Base-by-base conservation (phyloP, 2,797 vertebrate genomes). In the Amniataba percoides region DNA sequence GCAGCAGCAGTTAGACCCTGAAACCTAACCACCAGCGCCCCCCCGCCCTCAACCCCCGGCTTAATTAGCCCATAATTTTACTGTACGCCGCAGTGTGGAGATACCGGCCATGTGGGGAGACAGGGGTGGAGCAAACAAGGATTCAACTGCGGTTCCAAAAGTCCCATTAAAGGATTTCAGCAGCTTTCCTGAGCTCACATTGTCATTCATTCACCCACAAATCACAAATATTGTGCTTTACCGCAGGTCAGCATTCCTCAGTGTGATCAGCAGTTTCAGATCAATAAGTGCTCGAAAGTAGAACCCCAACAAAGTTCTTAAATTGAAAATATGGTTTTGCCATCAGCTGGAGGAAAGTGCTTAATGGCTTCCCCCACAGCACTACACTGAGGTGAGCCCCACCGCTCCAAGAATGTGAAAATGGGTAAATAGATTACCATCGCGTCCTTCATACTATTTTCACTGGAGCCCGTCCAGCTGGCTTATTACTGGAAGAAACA, bases 41-140 rank as follows among this genome's bases (percentile, higher is more conserved):
- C 66, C 69, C 25, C 80, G n/a, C 59, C 23, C 79, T 21, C 72
- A 18, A 16, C 82, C 83, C 87, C 76, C 74, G 16, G 83, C 82
- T 88, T 94, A 94, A 94, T 94, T 93, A 89, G 76, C 70, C 92
- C 92, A 92, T 94, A 85, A 94, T 94, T 94, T 93, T 88, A 93
- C 91, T 85, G 90, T 91, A 86, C 58, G 83, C 90, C 87, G 83
- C 82, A 84, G 81, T 81, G 82, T 73, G 83, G 81, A 90, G 87
- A 88, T 77, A 77, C 82, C 53, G 58, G 75, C 70, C 52, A 3
- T 71, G 81, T 73, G 74, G 86, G 69, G 80, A 71, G 79, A 65
- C 59, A 60, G 61, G 60, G 70, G 58, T 57, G 68, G 71, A 81
- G 81, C 65, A 48, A 76, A 75, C 18, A 15, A 58, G 40, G 82